Base-by-base conservation (phyloP, 2,888 invertebrate genomes). In the Bellardia bayeri region DNA sequence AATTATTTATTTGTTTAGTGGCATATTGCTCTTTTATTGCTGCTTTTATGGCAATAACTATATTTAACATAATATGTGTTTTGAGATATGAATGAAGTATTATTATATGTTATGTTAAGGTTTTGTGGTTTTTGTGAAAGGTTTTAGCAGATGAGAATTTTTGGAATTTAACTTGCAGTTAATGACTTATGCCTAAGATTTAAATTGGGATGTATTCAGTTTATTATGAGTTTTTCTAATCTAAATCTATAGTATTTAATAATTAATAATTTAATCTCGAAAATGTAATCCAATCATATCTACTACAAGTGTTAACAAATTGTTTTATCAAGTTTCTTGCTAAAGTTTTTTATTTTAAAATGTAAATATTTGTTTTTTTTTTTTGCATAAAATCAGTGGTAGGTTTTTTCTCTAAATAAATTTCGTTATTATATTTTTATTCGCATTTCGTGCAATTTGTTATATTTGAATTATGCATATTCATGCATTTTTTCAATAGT, bases 371-470 rank as follows among this genome's bases (percentile, higher is more conserved):
- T 45, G 3, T 42, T 40, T n/a, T 66, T 54, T 63, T 14, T 61
- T 61, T 76, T 72, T 40, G 7, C 16, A 45, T 51, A 49, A 63
- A 54, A 42, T 56, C 16, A 64, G 37, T 72, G 42, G 23, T 61
- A 64, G 30, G 37, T 82, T 82, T 66, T 23, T 58, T 45, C 37
- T 63, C 8, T 66, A 16, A 8, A 54, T 64, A 72, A 58, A 33
- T 61, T 61, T 64, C 56, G 45, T 66, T 71, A 64, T 71, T 56
- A 58, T 68, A 40, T 51, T 56, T 82, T 61, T 51, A 84, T 81
- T 81, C 71, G 83, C 75, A 68, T 84, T 87, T 76, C 80, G 80
- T 86, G 86, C 83, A 71, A 86, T 86, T 83, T 86, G 80, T 86
- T 83, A 80, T 40, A 74, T 71, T 74, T 66, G 33, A 58, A 61